phyloP scores from a whole-genome alignment of 1,140 invertebrate species.

The Bombus waltoni region DNA sequence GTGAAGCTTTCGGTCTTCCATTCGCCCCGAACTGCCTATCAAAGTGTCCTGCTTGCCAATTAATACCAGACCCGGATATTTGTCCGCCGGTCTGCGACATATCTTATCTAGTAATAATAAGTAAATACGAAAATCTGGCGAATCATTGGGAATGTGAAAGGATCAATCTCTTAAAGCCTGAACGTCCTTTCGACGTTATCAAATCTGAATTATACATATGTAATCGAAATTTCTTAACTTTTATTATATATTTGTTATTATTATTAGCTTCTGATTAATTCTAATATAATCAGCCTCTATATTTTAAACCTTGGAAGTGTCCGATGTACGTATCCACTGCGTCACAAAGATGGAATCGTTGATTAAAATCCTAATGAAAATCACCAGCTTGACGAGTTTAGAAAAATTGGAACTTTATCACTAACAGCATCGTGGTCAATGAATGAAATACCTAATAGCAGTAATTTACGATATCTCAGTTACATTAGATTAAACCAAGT shows the following conservation, averaged over 20 bases:
- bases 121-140: slow-evolving; percentile 69
- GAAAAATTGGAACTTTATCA: neutral
- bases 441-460: too few relatives aligned
- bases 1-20: slow-evolving; percentile 60
- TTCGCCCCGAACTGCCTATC: slow-evolving; percentile 63
- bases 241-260: neutral
- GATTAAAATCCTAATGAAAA: too few relatives aligned
- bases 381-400: neutral
- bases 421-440: too few relatives aligned
- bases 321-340: too few relatives aligned
- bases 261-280: too few relatives aligned
- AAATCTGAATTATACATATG: neutral
- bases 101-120: slow-evolving; percentile 79
- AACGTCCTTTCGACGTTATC: neutral
- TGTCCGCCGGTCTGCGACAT: slow-evolving; percentile 64
- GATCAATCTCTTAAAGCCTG: slow-evolving; percentile 10
- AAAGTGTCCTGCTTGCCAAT: slow-evolving; percentile 77
- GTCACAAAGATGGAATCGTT: too few relatives aligned
- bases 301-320: too few relatives aligned
- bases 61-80: slow-evolving; percentile 76
- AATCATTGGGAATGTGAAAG: neutral
- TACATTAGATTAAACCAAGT: neutral
- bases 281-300: too few relatives aligned
- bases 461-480: neutral
- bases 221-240: neutral